phyloP scores from a whole-genome alignment of 2,113 vertebrate species.

The Oxyura jamaicensis region DNA sequence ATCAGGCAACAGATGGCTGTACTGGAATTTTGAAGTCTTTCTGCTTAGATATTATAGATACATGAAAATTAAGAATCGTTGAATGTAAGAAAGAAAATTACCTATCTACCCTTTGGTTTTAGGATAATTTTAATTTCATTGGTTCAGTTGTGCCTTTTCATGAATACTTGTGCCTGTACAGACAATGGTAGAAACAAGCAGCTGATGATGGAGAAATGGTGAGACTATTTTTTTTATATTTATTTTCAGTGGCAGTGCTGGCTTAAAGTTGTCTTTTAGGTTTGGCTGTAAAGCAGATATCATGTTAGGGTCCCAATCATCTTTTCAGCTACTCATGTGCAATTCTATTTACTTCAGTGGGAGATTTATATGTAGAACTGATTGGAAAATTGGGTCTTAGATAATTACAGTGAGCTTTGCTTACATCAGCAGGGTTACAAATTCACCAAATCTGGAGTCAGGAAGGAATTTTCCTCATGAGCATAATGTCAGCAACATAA shows the following conservation, averaged over 20 bases:
- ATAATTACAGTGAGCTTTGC: slow-evolving; percentile 21
- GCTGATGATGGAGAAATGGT: background rate
- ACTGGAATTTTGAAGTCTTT: background rate
- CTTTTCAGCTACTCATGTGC: background rate
- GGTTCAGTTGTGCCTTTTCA: background rate
- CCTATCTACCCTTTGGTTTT: background rate
- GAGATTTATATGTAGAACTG: background rate
- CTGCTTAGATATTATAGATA: background rate
- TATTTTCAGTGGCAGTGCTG: background rate
- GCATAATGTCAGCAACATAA: slow-evolving; percentile 46
- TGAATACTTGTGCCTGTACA: background rate
- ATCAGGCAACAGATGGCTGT: background rate
- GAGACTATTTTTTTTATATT: background rate
- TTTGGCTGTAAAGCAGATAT: background rate
- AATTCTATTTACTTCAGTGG: background rate
- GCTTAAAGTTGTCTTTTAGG: background rate
- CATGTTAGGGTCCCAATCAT: background rate
- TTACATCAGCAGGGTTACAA: slow-evolving; percentile 44
- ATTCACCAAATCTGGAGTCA: slow-evolving; percentile 21
- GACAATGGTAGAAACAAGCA: background rate
- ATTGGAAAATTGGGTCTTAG: background rate
- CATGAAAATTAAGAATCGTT: background rate
- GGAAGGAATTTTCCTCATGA: slow-evolving; percentile 14
- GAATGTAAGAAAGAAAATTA: background rate
- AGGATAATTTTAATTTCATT: background rate